phyloP scores from a whole-genome alignment of 1,140 invertebrate species.

The Anoplophora glabripennis region DNA sequence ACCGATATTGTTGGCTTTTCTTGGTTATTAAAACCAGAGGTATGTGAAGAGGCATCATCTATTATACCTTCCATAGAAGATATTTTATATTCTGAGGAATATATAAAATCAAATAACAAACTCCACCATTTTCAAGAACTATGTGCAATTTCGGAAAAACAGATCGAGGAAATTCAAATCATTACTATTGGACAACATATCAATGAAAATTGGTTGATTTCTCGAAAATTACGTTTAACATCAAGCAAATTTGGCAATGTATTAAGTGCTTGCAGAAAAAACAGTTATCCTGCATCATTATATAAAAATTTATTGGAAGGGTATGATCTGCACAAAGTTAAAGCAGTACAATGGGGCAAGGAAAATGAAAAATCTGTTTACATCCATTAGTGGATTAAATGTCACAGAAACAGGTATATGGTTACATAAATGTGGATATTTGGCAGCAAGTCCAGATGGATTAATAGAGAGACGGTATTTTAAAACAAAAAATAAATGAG shows the following conservation, averaged over 20 bases:
- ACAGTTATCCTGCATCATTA: conserved; percentile 11
- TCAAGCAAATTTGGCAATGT: conserved; percentile 21
- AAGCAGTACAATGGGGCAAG: neutral
- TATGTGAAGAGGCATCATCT: no score
- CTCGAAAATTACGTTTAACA: conserved; percentile 17
- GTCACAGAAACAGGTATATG: no score
- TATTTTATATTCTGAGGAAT: conserved; percentile 15
- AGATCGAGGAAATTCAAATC: conserved; percentile 2
- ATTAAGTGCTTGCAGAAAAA: conserved; percentile 15
- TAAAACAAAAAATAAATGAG: no score
- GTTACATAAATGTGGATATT: no score
- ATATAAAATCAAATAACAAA: conserved; percentile 3
- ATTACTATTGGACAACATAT: conserved; percentile 14
- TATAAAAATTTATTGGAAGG: neutral
- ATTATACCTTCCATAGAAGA: conserved; percentile 11
- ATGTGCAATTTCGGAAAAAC: neutral
- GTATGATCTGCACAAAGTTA: no score
- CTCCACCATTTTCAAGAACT: neutral
- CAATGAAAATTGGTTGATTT: conserved; percentile 24
- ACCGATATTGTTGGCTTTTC: no score
- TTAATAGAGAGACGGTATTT: no score
- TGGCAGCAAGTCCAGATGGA: no score
- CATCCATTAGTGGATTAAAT: no score
- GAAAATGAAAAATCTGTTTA: neutral
- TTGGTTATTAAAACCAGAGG: no score